A percentile compares a stretch with the other conserved stretches of the same genome.
Evolutionary conservation across 1,140 invertebrate species (phyloP).

Genomic region (Linepithema humile): DNA sequence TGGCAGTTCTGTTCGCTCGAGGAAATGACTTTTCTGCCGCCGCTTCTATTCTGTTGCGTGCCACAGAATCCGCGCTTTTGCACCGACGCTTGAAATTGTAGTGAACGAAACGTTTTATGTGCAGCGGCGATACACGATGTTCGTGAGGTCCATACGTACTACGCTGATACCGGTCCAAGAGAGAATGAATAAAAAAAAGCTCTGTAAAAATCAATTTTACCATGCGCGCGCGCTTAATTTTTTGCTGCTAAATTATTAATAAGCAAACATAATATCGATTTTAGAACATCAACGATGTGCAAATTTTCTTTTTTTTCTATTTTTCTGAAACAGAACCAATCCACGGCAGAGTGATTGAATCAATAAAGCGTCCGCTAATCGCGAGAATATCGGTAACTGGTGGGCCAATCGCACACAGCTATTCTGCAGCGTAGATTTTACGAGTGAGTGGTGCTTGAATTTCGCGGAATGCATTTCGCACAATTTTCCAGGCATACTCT

Average conservation of each 20-base stretch:
- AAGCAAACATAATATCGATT: background rate
- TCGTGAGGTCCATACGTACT: background rate
- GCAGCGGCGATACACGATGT: background rate
- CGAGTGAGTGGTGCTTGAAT: slow-evolving; percentile 26
- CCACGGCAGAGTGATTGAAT: background rate
- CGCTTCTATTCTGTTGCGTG: slow-evolving; percentile 30
- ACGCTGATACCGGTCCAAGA: background rate
- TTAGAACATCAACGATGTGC: background rate
- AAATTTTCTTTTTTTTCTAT: background rate
- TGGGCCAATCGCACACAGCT: slow-evolving; percentile 10
- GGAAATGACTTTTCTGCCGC: slow-evolving; percentile 51
- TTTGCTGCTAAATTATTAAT: background rate
- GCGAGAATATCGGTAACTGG: background rate
- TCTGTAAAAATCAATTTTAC: slow-evolving; percentile 11
- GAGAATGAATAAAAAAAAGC: background rate
- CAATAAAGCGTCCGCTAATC: slow-evolving; percentile 36
- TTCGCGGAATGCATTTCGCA: slow-evolving; percentile 19
- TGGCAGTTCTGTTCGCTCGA: slow-evolving; percentile 52
- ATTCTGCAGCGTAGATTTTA: slow-evolving; percentile 16
- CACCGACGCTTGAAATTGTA: slow-evolving; percentile 15
- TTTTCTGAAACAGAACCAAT: background rate
- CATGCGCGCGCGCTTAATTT: background rate
- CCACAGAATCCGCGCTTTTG: slow-evolving; percentile 30
- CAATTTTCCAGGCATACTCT: slow-evolving; percentile 18
- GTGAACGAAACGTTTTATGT: background rate